phyloP scores from a whole-genome alignment of 1,140 invertebrate genomes.

The Lepidurus couesii region DNA sequence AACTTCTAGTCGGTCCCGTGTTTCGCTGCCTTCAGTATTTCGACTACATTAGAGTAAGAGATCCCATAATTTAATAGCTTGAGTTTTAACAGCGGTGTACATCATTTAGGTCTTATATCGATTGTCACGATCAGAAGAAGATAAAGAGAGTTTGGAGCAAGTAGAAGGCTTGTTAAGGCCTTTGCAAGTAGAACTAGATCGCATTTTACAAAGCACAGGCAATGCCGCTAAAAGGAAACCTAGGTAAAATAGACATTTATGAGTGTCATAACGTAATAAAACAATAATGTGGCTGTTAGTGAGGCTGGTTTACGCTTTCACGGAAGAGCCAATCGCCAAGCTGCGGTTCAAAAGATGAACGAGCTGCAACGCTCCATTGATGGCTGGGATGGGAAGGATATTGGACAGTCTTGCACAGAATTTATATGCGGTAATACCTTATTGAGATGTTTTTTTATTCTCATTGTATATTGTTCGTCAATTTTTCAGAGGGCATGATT shows the following conservation, averaged over 20 bases:
- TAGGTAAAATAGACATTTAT: conserved; percentile 25
- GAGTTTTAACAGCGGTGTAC: not conserved
- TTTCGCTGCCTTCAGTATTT: conserved; percentile 95
- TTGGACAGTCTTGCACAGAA: conserved; percentile 92
- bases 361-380: conserved; percentile 88
- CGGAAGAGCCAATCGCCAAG: conserved; percentile 68
- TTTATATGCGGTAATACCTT: conserved; percentile 72
- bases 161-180: conserved; percentile 76
- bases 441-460: not conserved
- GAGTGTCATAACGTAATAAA: conserved; percentile 34
- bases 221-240: conserved; percentile 34
- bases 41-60: conserved; percentile 77
- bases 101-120: conserved; percentile 61
- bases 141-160: conserved; percentile 83
- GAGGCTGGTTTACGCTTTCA: conserved; percentile 60
- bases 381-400: conserved; percentile 89
- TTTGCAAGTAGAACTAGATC: conserved; percentile 65
- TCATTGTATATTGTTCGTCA: not conserved
- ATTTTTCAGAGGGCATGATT: conserved; percentile 73
- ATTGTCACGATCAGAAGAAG: conserved; percentile 72
- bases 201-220: conserved; percentile 46
- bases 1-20: conserved; percentile 86
- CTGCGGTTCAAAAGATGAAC: conserved; percentile 79
- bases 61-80: not conserved
- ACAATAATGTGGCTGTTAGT: conserved; percentile 30